Base-by-base conservation (phyloP, 2,888 invertebrate genomes). In the Pristionchus mayeri region DNA sequence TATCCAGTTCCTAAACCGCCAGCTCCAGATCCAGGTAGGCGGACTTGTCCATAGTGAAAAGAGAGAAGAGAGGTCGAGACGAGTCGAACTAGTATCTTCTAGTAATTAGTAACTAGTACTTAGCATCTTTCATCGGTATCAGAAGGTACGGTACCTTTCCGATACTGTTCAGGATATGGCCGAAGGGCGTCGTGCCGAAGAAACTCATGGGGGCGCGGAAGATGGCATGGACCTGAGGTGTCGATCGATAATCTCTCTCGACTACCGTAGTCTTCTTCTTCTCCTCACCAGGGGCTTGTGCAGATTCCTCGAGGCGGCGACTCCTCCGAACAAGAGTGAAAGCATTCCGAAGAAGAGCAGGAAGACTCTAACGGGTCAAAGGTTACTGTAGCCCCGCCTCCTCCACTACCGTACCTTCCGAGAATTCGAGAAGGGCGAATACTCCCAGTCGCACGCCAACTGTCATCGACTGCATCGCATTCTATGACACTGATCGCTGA, bases 191-290 rank as follows among this genome's bases (percentile, higher is more conserved):
- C 2, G 91, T 92, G 85, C 92, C 92, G 85, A 89, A 92, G 87
- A 92, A 92, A 24, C 87, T 78, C 92, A 92, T 92, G 71, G 92
- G 92, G 24, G 92, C 92, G 3, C 92, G 89, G 87, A 92, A 92
- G 71, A 92, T 87, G 57, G 89, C 86, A 78, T 87, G 90, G 50
- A 92, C 85, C 71, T 71, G 40, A 37, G 6, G 24, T 16, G 9
- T 57, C 1, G 37, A 37, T 37, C 37, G 7, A 67, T 67, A 7
- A 3, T 24, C 24, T 57, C 27, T 24, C 60, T 30, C 3, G 21
- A 40, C 67, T 67, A 67, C 67, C 67, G 40, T 78, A 76, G 24
- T 16, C 76, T 16, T n/a, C 37, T 11, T 9, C 40, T 11, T 9
- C 21, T 0, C 9, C 67, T 13, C 24, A 71, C 71, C n/a, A 92